phyloP scores from a whole-genome alignment of 2,113 vertebrate genomes.

The Labeo rohita region DNA sequence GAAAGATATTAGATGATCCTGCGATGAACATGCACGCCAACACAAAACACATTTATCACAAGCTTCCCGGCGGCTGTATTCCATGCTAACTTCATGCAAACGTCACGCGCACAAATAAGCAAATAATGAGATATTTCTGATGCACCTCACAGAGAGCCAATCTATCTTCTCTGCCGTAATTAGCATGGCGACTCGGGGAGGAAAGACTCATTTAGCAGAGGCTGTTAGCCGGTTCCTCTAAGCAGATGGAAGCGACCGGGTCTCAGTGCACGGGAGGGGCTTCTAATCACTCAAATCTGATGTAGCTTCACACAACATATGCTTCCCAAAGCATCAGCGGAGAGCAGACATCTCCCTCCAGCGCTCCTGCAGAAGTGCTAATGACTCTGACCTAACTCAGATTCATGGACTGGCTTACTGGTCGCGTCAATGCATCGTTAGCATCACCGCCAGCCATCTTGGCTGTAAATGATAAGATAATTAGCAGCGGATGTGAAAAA shows the following conservation, averaged over 20 bases:
- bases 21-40: background rate
- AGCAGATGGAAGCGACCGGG: conserved; percentile 66
- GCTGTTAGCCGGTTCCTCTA: conserved; percentile 66
- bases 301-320: conserved; percentile 72
- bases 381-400: conserved; percentile 30
- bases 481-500: background rate
- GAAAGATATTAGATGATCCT: background rate
- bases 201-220: conserved; percentile 71
- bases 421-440: background rate
- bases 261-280: conserved; percentile 66
- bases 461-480: conserved; percentile 4
- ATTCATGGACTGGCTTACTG: conserved; percentile 20
- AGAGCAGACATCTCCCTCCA: conserved; percentile 59
- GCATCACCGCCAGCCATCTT: background rate
- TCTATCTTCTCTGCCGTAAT: conserved; percentile 73
- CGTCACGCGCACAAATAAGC: conserved; percentile 32
- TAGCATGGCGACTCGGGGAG: conserved; percentile 60
- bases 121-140: conserved; percentile 47
- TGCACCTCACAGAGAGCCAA: conserved; percentile 62
- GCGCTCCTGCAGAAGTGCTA: background rate
- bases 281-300: conserved; percentile 75
- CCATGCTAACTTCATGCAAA: conserved; percentile 13
- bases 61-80: background rate
- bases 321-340: conserved; percentile 63
- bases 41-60: background rate